Evolutionary conservation across 2,797 vertebrate genomes (phyloP).

Genomic region (Cheirogaleus major): DNA sequence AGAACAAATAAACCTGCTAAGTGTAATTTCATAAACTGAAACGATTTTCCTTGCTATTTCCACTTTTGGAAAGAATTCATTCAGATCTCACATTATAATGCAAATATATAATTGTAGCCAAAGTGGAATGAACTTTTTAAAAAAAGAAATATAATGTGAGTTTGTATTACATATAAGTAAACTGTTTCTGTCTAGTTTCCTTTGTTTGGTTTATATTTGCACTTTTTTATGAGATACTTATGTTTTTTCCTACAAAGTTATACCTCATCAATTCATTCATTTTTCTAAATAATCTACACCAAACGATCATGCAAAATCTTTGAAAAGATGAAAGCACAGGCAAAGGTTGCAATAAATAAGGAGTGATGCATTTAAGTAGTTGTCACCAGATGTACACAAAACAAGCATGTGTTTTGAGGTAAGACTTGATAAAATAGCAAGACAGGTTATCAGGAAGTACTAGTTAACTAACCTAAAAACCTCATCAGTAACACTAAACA

Average conservation of each 20-base stretch:
- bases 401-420: conserved; percentile 68
- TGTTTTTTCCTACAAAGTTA: conserved; percentile 42
- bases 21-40: conserved; percentile 80
- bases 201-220: conserved; percentile 35
- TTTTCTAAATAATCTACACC: conserved; percentile 36
- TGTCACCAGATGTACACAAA: conserved; percentile 74
- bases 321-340: conserved; percentile 68
- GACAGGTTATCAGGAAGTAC: conserved; percentile 66
- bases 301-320: conserved; percentile 51
- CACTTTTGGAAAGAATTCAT: conserved; percentile 71
- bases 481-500: conserved; percentile 81
- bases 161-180: neutral
- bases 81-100: conserved; percentile 67
- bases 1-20: conserved; percentile 79
- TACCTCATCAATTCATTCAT: conserved; percentile 64
- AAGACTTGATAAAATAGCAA: conserved; percentile 71
- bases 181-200: neutral
- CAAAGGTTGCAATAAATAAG: conserved; percentile 57
- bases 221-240: conserved; percentile 13
- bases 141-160: neutral
- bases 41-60: conserved; percentile 63
- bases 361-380: conserved; percentile 68
- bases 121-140: conserved; percentile 30
- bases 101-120: conserved; percentile 58
- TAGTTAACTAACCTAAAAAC: conserved; percentile 80